Base-by-base conservation (phyloP, 35 echinoderm and acorn worm genomes). In the Stichopus chloronotus region DNA sequence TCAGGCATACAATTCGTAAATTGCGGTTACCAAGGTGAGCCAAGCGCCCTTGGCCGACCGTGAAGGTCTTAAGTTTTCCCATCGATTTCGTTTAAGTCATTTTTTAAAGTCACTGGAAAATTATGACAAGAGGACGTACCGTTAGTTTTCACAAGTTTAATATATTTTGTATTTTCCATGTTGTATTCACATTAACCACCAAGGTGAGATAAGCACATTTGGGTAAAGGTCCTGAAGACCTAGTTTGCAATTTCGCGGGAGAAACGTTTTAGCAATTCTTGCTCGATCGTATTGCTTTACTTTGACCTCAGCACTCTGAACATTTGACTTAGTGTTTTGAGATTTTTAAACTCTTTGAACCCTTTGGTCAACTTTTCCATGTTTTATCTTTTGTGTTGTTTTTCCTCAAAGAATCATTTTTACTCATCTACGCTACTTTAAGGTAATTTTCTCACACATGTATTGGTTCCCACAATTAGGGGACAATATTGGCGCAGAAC, bases 191-290 rank as follows among this genome's bases (percentile, higher is more conserved):
- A 20, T 80, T 14, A 25, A 9, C 78, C 20, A 80, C 78, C 10
- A 80, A 80, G 10, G 10, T 80, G 78, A 8, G 78, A 10, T 10
- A 80, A 6, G 78, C 5, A 20, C 78, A 10, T 20, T 80, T 10
- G 78, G 78, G 52, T 25, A 80, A 80, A 80, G 78, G n/a, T 80
- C 9, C 11, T 80, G 78, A 80, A 80, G 78, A 80, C 78, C 78
- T 3, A 80, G 9, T 10, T 80, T 20, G 9, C 21, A 10, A 14
- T 9, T 9, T 23, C 21, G 78, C 11, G 1, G 21, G 10, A 25
- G 20, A 80, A 10, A 10, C 9, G 17, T n/a, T 5, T 63, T 12
- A 12, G 60, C 17, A 63, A 63, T 63, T 63, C 17, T 9, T 63
- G 17, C 9, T 63, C 60, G 17, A 63, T 63, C 2, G 60, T 12